A percentile compares a stretch with the other conserved stretches of the same genome.
These are phyloP conservation scores for Thalassophryne amazonica DNA, from an alignment of 2,797 vertebrate species.

Conservation along the genomic window DNA sequence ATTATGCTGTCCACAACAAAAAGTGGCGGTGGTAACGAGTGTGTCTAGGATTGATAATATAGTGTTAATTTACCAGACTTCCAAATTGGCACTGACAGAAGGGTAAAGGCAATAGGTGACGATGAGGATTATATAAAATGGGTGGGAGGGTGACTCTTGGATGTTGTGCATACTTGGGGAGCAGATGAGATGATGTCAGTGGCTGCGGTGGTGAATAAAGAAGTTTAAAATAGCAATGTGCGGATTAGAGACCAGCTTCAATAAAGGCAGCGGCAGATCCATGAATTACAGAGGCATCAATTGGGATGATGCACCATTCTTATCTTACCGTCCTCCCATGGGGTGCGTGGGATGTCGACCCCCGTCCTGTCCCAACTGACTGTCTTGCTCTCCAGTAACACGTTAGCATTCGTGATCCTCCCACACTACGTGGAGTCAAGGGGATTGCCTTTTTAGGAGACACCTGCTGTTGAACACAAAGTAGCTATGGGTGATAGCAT, in stretches of 20 bases:
- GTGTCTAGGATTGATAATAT: not conserved
- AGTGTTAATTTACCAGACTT: not conserved
- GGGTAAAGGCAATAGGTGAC: not conserved
- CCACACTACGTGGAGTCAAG: conserved; percentile 36
- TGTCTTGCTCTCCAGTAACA: conserved; percentile 20
- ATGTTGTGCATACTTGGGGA: conserved; percentile 1
- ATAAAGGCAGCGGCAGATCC: not conserved
- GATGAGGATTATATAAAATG: not conserved
- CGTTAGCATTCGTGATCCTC: conserved; percentile 56
- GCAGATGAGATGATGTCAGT: not conserved
- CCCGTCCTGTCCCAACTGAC: conserved; percentile 65
- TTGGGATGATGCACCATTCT: conserved; percentile 48
- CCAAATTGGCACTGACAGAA: not conserved
- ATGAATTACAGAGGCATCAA: not conserved
- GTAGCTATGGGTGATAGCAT: conserved; percentile 67
- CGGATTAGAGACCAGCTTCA: conserved; percentile 7
- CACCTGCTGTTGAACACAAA: conserved; percentile 70
- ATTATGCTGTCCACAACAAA: no score
- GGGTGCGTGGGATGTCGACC: conserved; percentile 42
- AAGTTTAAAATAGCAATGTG: conserved; percentile 19
- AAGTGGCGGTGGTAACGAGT: not conserved
- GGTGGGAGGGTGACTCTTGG: not conserved
- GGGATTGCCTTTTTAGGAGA: conserved; percentile 85
- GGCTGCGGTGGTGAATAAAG: conserved; percentile 16
- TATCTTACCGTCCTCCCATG: conserved; percentile 44